Percentiles rank a stretch among this genome's conserved stretches.
Evolutionary conservation across 23 tunicate species (phyloP).

Genomic region (Ascidia mentula): DNA sequence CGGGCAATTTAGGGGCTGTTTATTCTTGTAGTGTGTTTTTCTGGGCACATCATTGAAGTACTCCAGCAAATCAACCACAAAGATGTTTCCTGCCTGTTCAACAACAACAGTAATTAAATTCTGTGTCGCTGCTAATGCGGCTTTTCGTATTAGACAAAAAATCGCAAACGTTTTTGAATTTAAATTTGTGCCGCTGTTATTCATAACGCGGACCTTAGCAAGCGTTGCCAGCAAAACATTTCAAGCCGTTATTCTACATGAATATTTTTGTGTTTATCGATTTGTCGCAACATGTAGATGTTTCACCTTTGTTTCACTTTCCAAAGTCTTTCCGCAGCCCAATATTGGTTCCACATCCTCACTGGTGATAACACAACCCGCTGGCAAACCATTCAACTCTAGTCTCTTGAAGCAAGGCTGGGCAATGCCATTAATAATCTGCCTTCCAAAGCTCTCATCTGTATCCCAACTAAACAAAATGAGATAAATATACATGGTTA

Average conservation of each 20-base stretch:
- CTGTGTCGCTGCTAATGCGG: too few relatives aligned
- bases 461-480: constrained; percentile 66
- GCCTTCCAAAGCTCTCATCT: constrained; percentile 50
- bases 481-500: too few relatives aligned
- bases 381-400: constrained; percentile 3
- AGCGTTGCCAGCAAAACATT: too few relatives aligned
- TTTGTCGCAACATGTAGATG: too few relatives aligned
- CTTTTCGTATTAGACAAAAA: too few relatives aligned
- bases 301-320: constrained; percentile 44
- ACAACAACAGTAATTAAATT: neutral
- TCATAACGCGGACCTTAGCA: too few relatives aligned
- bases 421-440: constrained; percentile 43
- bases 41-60: neutral
- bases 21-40: neutral
- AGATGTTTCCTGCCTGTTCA: constrained; percentile 5
- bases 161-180: too few relatives aligned
- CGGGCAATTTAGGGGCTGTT: neutral
- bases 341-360: constrained; percentile 16
- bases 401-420: constrained; percentile 20
- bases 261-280: too few relatives aligned
- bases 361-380: constrained; percentile 27
- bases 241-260: too few relatives aligned
- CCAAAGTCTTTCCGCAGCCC: constrained; percentile 4
- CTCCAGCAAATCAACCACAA: neutral
- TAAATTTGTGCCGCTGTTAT: too few relatives aligned